Base-by-base conservation (phyloP, 2,797 vertebrate genomes). In the Anas flavirostris region DNA sequence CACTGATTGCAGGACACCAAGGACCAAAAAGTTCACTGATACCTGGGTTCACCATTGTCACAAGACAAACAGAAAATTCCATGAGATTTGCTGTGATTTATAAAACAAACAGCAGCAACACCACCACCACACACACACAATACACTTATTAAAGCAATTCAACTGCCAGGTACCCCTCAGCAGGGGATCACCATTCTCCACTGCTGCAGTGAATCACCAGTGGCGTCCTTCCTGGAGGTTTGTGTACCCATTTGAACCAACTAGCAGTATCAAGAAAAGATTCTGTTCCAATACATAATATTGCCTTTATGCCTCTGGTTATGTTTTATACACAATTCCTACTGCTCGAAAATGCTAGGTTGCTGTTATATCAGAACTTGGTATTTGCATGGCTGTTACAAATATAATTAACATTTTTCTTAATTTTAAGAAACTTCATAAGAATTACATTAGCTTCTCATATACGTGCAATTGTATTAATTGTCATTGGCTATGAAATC, bases 1-100 rank as follows among this genome's bases (percentile, higher is more conserved):
- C 0, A 0, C 22, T 70, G 41, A 75, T 26, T 12, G 10, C 1
- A 1, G 39, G 37, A 39, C 55, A 46, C 37, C 66, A 62, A 22
- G 17, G 9, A 26, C 48, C 26, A 56, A 46, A 76, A n/a, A 79
- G 26, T 14, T 84, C 5, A 0, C 22, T 78, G 39, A 28, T 82
- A 79, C 59, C 56, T 69, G 48, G 48, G 23, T 48, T 48, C 48
- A 48, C 23, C 48, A 25, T 48, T 48, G 8, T 9, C 76, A 29
- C 18, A 69, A 74, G 43, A 52, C 7, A 70, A 62, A 76, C 21
- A 48, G 35, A 28, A 82, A 48, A 15, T 29, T 69, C 70, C 59
- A 43, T 6, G 67, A 53, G 66, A 67, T 43, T 48, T 7, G 16
- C 9, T 28, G 9, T 2, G 5, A 64, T 16, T 7, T 29, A 48